Percentiles rank a stretch among this genome's conserved stretches.
These are phyloP conservation scores for Brachyrhaphis roseni DNA, from an alignment of 2,797 vertebrate species.

Conservation along the genomic window DNA sequence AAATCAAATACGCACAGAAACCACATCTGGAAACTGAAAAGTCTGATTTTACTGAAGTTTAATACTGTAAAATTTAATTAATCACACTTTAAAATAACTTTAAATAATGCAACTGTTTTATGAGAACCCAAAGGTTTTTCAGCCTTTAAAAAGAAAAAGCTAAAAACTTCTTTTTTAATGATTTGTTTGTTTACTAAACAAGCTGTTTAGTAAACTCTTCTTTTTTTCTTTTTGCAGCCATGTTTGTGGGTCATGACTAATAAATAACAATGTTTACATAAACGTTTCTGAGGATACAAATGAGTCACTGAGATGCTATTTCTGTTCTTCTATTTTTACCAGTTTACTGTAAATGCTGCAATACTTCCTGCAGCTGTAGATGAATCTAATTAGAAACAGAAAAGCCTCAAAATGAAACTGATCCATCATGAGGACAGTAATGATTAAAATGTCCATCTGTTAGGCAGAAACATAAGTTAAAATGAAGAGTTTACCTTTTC, in stretches of 20 bases:
- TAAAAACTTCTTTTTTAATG: not conserved
- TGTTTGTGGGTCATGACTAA: not conserved
- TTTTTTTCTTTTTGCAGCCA: conserved; percentile 1
- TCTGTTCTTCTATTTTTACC: conserved; percentile 6
- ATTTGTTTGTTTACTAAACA: no score
- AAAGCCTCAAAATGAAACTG: conserved; percentile 2
- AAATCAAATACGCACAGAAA: not conserved
- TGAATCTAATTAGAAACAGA: not conserved
- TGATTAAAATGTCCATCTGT: not conserved
- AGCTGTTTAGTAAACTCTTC: not conserved
- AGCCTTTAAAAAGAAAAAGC: not conserved
- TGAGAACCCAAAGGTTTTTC: not conserved
- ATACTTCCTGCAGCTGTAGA: not conserved
- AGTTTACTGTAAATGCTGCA: not conserved
- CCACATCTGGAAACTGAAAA: not conserved
- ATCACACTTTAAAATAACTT: not conserved
- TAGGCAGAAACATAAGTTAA: not conserved
- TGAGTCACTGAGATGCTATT: conserved; percentile 1
- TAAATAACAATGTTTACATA: not conserved
- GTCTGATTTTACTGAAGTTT: not conserved
- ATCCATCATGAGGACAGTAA: not conserved
- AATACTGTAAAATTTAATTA: not conserved
- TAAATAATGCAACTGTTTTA: not conserved
- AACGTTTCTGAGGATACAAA: not conserved
- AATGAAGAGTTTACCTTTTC: not conserved